Conservation (phyloP, 2,113 vertebrate genomes). For the Mustela lutreola region DNA sequence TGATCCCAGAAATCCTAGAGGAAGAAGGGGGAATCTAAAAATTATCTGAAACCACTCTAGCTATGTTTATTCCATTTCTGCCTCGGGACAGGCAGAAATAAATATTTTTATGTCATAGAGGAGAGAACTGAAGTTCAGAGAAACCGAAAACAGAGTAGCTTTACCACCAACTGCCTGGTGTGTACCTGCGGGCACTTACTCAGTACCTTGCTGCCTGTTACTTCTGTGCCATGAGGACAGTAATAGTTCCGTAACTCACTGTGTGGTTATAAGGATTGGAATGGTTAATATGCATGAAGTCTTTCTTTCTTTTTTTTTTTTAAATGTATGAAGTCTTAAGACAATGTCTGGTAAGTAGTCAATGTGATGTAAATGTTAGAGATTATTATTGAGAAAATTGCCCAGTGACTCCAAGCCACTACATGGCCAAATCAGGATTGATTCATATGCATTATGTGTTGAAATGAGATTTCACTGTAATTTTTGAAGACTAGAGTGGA, state of each 20-base stretch:
- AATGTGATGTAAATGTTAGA: not conserved
- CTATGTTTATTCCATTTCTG: not conserved
- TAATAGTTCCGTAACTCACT: not conserved
- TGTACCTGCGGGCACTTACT: not conserved
- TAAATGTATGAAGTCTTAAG: not conserved
- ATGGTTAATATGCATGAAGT: not conserved
- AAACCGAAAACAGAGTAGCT: not conserved
- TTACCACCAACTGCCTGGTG: not conserved
- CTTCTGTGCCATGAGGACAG: not conserved
- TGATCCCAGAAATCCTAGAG: not conserved
- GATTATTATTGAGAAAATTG: slow-evolving; percentile 18
- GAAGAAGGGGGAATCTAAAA: not conserved
- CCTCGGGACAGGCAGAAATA: not conserved
- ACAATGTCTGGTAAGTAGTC: not conserved
- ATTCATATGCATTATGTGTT: not conserved
- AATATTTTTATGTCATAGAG: not conserved
- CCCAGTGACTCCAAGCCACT: not conserved
- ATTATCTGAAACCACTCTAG: not conserved
- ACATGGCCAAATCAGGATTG: not conserved
- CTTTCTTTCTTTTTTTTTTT: not conserved
- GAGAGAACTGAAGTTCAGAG: slow-evolving; percentile 36
- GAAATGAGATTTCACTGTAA: not conserved
- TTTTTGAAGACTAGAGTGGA: not conserved
- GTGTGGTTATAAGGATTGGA: not conserved
- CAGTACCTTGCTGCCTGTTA: not conserved